Evolutionary conservation across 2,113 vertebrate species (phyloP).

Genomic region (Platichthys stellatus): DNA sequence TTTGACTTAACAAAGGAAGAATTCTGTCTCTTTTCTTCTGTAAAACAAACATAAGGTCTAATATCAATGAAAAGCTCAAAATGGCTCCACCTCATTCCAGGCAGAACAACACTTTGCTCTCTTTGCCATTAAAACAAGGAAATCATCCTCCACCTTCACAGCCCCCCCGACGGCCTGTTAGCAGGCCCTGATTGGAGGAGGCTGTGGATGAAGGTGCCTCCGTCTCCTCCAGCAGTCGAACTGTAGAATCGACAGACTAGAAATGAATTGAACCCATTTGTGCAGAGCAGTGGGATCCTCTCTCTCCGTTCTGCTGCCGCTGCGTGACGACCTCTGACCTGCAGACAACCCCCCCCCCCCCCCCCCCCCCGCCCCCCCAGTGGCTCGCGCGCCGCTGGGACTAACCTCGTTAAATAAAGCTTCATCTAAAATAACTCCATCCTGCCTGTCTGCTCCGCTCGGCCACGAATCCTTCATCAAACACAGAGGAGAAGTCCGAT

Average conservation of each 20-base stretch:
- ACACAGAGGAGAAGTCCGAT: slow-evolving; percentile 50
- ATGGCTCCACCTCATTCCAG: background rate
- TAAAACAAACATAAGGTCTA: no score
- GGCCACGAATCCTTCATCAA: slow-evolving; percentile 61
- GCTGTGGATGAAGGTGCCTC: background rate
- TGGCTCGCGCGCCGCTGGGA: slow-evolving; percentile 36
- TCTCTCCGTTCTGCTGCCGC: slow-evolving; percentile 3
- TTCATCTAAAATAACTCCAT: slow-evolving; percentile 64
- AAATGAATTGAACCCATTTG: slow-evolving; percentile 17
- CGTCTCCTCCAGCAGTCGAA: no score
- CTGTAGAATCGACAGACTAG: background rate
- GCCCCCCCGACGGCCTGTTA: background rate
- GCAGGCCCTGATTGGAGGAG: no score
- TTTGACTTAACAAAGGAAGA: no score
- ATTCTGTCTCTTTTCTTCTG: no score
- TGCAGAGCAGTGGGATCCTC: slow-evolving; percentile 6
- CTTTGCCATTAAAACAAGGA: background rate
- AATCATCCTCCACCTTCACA: background rate
- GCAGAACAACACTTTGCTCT: background rate
- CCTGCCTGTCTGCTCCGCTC: slow-evolving; percentile 45
- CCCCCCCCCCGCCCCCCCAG: background rate
- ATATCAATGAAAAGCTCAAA: background rate
- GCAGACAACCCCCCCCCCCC: background rate
- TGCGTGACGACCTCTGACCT: slow-evolving; percentile 54
- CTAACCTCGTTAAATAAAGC: slow-evolving; percentile 69